Percentiles rank a stretch among this genome's conserved stretches.
phyloP scores from a whole-genome alignment of 23 tunicate species.

The Ciona savignyi region DNA sequence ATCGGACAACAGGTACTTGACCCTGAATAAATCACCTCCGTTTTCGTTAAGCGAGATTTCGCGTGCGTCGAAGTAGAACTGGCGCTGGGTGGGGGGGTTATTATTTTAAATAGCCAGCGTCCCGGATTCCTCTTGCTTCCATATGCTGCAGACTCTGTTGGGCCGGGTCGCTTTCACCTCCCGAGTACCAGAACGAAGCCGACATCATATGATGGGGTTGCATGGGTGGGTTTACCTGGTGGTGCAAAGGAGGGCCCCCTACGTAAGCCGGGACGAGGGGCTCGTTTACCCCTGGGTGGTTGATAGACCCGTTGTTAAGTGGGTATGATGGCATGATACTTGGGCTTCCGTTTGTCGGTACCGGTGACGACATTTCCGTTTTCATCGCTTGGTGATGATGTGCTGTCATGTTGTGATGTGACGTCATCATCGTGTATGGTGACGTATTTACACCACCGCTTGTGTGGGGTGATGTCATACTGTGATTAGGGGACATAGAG shows the following conservation, averaged over 20 bases:
- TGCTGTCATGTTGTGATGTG: conserved; percentile 37
- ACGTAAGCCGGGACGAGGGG: conserved; percentile 27
- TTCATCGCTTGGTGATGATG: conserved; percentile 47
- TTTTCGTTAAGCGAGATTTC: not conserved
- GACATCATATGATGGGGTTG: conserved; percentile 59
- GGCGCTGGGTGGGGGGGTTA: not conserved
- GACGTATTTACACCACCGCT: conserved; percentile 7
- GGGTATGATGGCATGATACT: conserved; percentile 42
- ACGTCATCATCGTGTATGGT: conserved; percentile 29
- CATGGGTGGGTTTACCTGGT: conserved; percentile 28
- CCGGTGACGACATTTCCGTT: conserved; percentile 79
- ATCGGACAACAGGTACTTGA: not conserved
- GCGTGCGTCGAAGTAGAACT: not conserved
- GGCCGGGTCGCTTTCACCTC: conserved; percentile 34
- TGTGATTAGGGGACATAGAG: conserved; percentile 63
- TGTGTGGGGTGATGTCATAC: conserved; percentile 52
- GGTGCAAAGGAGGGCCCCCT: not conserved
- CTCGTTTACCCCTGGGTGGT: conserved; percentile 12
- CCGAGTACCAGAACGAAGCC: conserved; percentile 68
- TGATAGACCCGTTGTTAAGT: conserved; percentile 19
- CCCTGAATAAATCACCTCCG: not conserved
- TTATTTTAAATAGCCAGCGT: conserved; percentile 28
- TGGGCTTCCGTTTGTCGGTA: conserved; percentile 44
- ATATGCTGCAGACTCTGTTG: conserved; percentile 40
- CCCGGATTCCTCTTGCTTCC: conserved; percentile 30